Evolutionary conservation across 2,888 invertebrate species (phyloP).

Genomic region (Zaprionus obscuricornis): DNA sequence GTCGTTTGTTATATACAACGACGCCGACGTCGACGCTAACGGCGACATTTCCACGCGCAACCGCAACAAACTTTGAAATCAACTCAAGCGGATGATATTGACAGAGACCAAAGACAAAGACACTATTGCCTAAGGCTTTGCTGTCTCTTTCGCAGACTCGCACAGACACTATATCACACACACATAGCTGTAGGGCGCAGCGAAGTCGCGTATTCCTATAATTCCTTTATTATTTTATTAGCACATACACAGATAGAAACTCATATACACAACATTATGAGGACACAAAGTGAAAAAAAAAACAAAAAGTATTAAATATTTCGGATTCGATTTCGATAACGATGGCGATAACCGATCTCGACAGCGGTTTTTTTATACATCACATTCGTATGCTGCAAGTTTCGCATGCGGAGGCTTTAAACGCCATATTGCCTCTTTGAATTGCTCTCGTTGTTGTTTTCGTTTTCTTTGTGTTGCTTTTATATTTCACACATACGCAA

Average conservation of each 20-base stretch:
- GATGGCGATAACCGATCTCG: conserved; percentile 10
- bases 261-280: conserved; percentile 19
- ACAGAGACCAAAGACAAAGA: conserved; percentile 29
- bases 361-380: conserved; percentile 27
- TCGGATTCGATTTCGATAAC: conserved; percentile 9
- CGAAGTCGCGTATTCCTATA: conserved; percentile 37
- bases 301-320: conserved; percentile 30
- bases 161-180: conserved; percentile 4
- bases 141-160: conserved; percentile 42
- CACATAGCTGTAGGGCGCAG: conserved; percentile 3
- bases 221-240: conserved; percentile 37
- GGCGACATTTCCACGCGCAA: conserved; percentile 64
- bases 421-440: conserved; percentile 55
- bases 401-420: conserved; percentile 57
- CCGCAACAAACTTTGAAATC: conserved; percentile 50
- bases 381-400: conserved; percentile 54
- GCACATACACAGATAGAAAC: conserved; percentile 13
- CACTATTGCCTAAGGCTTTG: conserved; percentile 30
- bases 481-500: conserved; percentile 33
- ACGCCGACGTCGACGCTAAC: conserved; percentile 65
- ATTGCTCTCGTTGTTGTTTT: conserved; percentile 34
- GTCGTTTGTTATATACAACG: conserved; percentile 55
- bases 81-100: conserved; percentile 18
- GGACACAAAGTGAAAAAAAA: conserved; percentile 41
- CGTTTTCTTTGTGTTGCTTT: conserved; percentile 45